Evolutionary conservation across 2,888 invertebrate genomes (phyloP).

Genomic region (Anorthoa munda): DNA sequence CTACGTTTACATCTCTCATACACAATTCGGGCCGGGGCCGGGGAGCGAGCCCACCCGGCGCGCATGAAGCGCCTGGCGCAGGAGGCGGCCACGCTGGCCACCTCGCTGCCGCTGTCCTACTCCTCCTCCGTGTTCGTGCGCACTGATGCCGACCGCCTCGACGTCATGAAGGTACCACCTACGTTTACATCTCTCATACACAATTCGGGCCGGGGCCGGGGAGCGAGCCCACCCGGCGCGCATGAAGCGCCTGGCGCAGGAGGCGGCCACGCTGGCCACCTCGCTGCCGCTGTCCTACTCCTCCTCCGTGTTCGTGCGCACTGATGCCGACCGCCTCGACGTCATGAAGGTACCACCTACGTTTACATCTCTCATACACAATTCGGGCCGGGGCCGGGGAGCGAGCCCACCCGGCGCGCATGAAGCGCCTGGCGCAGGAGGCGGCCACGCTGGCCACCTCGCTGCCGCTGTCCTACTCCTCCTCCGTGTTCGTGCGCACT

Average conservation of each 20-base stretch:
- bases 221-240: constrained; percentile 96
- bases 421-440: constrained; percentile 98
- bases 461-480: constrained; percentile 97
- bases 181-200: no score
- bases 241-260: constrained; percentile 98
- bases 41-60: constrained; percentile 96
- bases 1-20: no score
- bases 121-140: constrained; percentile 98
- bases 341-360: constrained; percentile 94
- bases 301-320: constrained; percentile 98
- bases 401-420: constrained; percentile 96
- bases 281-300: constrained; percentile 97
- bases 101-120: constrained; percentile 97
- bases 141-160: constrained; percentile 97
- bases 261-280: constrained; percentile 97
- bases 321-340: constrained; percentile 98
- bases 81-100: constrained; percentile 98
- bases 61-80: constrained; percentile 98
- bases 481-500: constrained; percentile 98
- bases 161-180: constrained; percentile 95
- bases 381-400: constrained; percentile 96
- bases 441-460: constrained; percentile 98
- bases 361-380: no score
- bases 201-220: constrained; percentile 95
- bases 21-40: no score